Evolutionary conservation across 2,888 invertebrate genomes (phyloP).

Genomic region (Stenodema calcarata): DNA sequence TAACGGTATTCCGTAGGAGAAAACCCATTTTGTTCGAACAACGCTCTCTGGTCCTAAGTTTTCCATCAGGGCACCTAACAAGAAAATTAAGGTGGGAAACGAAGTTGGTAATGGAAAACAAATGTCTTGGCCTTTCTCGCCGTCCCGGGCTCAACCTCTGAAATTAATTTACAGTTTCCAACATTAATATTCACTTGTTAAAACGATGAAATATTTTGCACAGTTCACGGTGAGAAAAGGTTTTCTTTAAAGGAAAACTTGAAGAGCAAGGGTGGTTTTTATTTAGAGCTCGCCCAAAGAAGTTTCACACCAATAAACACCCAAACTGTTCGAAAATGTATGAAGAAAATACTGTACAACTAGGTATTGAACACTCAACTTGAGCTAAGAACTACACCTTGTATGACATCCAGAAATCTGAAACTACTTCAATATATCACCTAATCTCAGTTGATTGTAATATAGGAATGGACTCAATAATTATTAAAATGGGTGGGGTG

Average conservation of each 20-base stretch:
- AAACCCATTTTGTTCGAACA: slow-evolving; percentile 32
- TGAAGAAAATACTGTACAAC: no score
- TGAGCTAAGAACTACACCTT: no score
- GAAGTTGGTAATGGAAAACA: slow-evolving; percentile 43
- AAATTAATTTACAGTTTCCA: slow-evolving; percentile 23
- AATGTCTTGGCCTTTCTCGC: slow-evolving; percentile 34
- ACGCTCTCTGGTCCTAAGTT: neutral
- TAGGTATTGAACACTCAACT: no score
- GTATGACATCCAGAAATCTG: no score
- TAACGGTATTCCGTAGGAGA: neutral
- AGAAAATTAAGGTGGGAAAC: slow-evolving; percentile 24
- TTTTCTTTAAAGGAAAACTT: neutral
- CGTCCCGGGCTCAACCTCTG: neutral
- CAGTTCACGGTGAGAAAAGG: neutral
- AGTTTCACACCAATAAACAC: no score
- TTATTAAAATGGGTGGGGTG: no score
- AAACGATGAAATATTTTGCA: slow-evolving; percentile 19
- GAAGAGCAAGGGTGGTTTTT: neutral
- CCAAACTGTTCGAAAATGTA: no score
- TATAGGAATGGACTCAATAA: no score
- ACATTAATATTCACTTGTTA: slow-evolving; percentile 39
- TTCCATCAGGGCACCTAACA: neutral
- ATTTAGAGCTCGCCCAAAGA: neutral
- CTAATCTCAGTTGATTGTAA: no score
- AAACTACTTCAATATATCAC: no score